Conservation (phyloP, 2,888 invertebrate species). For the Marronus borbonicus region DNA sequence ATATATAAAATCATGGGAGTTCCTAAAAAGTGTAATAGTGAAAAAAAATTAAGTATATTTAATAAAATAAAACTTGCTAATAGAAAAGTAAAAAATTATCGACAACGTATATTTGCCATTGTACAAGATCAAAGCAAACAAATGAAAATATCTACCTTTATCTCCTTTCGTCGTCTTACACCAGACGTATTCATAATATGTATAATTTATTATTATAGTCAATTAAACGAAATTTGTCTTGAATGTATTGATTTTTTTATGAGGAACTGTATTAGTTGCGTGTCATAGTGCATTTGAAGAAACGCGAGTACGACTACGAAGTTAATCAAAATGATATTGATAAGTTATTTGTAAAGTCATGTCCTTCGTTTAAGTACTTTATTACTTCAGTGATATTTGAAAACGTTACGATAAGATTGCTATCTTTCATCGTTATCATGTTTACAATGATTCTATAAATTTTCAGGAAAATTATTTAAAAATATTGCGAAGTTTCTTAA, state of each 20-base stretch:
- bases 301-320: background rate
- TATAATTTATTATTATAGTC: slow-evolving; percentile 23
- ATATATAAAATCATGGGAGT: slow-evolving; percentile 55
- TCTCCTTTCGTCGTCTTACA: slow-evolving; percentile 45
- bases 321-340: slow-evolving; percentile 8
- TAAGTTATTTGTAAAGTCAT: slow-evolving; percentile 37
- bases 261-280: slow-evolving; percentile 15
- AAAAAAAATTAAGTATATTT: slow-evolving; percentile 25
- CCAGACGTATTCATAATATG: slow-evolving; percentile 42
- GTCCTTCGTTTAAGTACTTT: slow-evolving; percentile 8
- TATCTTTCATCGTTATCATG: too few relatives aligned
- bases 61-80: slow-evolving; percentile 21
- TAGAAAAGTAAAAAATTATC: slow-evolving; percentile 17
- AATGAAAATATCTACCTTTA: slow-evolving; percentile 39
- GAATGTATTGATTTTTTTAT: slow-evolving; percentile 43
- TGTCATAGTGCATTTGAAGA: slow-evolving; percentile 36
- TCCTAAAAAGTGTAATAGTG: slow-evolving; percentile 52
- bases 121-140: slow-evolving; percentile 9
- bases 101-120: slow-evolving; percentile 1
- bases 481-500: too few relatives aligned
- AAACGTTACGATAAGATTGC: too few relatives aligned
- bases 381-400: too few relatives aligned
- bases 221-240: background rate
- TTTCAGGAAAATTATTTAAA: too few relatives aligned
- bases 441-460: too few relatives aligned